Conservation (phyloP, 37 sponge, comb jelly and placozoan genomes). For the Haliclona indistincta region DNA sequence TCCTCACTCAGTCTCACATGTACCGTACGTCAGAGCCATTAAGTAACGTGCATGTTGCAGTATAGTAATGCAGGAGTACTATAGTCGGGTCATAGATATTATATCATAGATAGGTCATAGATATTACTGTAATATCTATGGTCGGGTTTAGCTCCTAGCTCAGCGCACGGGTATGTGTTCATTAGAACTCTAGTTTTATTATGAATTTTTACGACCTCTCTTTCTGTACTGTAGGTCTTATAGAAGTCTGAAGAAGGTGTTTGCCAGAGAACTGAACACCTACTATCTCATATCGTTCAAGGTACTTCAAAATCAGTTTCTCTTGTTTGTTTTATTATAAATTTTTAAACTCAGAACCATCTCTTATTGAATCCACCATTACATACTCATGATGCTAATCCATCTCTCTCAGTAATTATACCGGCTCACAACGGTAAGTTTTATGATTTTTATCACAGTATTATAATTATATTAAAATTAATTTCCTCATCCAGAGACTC, state of each 20-base stretch:
- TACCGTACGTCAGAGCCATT: too few relatives aligned
- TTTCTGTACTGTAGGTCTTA: slow-evolving; percentile 30
- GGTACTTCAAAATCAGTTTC: slow-evolving; percentile 8
- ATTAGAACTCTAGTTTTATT: not conserved
- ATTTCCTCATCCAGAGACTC: not conserved
- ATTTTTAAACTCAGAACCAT: slow-evolving; percentile 26
- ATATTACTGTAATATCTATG: not conserved
- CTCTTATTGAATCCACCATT: slow-evolving; percentile 49
- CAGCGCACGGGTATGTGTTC: not conserved
- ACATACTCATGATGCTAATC: slow-evolving; percentile 6
- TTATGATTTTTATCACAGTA: not conserved
- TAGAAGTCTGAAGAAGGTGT: slow-evolving; percentile 43
- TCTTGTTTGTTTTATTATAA: not conserved
- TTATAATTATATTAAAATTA: not conserved
- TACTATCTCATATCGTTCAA: slow-evolving; percentile 60
- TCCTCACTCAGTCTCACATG: too few relatives aligned
- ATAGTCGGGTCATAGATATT: too few relatives aligned
- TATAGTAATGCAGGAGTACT: too few relatives aligned
- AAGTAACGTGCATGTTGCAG: too few relatives aligned
- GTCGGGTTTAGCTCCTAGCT: not conserved
- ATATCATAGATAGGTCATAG: too few relatives aligned
- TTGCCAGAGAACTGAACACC: slow-evolving; percentile 39
- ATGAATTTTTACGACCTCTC: not conserved
- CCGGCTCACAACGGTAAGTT: slow-evolving; percentile 33
- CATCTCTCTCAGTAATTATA: slow-evolving; percentile 54